Evolutionary conservation across 2,113 vertebrate genomes (phyloP).

Genomic region (Equus quagga): DNA sequence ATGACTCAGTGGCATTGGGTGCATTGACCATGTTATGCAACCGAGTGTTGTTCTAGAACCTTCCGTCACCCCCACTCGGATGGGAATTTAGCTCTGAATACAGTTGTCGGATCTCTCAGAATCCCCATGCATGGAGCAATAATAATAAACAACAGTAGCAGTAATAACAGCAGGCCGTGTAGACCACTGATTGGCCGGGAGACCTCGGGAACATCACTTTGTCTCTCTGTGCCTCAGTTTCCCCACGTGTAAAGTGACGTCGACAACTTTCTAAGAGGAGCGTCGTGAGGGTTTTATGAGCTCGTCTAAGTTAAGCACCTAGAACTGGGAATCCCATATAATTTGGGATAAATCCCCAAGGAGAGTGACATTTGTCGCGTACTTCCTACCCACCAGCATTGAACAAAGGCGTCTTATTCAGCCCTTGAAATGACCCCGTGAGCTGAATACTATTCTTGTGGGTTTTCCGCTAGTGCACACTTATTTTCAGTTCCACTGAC

Average conservation of each 20-base stretch:
- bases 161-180: fast-evolving
- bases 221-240: background rate
- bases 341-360: fast-evolving
- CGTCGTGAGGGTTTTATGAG: fast-evolving
- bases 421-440: fast-evolving
- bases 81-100: fast-evolving
- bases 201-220: fast-evolving
- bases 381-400: background rate
- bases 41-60: fast-evolving
- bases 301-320: no score
- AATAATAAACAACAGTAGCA: fast-evolving
- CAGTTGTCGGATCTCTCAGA: fast-evolving
- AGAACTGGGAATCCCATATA: fast-evolving
- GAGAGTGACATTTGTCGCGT: fast-evolving
- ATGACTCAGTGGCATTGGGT: fast-evolving
- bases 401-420: fast-evolving
- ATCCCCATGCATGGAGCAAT: fast-evolving
- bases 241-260: fast-evolving
- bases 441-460: fast-evolving
- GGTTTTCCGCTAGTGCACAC: fast-evolving
- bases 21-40: fast-evolving
- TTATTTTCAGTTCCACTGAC: fast-evolving
- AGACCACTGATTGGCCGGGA: fast-evolving
- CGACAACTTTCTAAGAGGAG: no score
- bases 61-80: fast-evolving